Percentiles rank a stretch among this genome's conserved stretches.
These are phyloP conservation scores for Drosophila subpulchrella DNA, from an alignment of 1,140 invertebrate genomes.

Conservation along the genomic window DNA sequence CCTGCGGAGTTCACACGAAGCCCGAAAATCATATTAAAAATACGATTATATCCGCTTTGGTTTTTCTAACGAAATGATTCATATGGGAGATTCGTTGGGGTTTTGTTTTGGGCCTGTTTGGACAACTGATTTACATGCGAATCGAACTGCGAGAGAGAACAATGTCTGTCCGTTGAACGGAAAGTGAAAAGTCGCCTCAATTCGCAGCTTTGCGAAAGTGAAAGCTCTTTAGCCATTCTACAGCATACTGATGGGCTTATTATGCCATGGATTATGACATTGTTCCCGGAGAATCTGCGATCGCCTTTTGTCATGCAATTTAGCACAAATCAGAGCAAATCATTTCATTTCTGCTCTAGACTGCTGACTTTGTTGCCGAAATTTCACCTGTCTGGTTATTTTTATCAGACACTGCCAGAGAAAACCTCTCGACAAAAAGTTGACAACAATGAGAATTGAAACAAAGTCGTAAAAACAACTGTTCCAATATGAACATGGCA, in stretches of 20 bases:
- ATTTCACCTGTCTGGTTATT: constrained; percentile 37
- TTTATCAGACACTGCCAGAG: constrained; percentile 40
- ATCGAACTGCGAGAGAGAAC: constrained; percentile 51
- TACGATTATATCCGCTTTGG: constrained; percentile 53
- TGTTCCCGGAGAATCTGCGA: constrained; percentile 25
- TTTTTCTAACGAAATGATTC: constrained; percentile 77
- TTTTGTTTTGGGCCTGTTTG: constrained; percentile 29
- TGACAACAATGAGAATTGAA: constrained; percentile 40
- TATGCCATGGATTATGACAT: constrained; percentile 35
- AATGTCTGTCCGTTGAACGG: constrained; percentile 52
- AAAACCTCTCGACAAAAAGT: constrained; percentile 32
- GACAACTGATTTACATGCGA: constrained; percentile 61
- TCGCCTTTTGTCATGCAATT: constrained; percentile 20
- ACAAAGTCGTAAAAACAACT: constrained; percentile 65
- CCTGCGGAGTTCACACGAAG: constrained; percentile 62
- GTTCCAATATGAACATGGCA: constrained; percentile 65
- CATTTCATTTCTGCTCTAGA: constrained; percentile 18
- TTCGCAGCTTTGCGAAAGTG: constrained; percentile 59
- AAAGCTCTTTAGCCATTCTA: constrained; percentile 51
- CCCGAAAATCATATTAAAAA: constrained; percentile 33
- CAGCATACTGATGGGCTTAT: constrained; percentile 20
- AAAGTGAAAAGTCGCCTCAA: constrained; percentile 54
- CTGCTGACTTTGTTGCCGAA: constrained; percentile 21
- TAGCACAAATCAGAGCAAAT: constrained; percentile 44
- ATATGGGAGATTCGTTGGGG: constrained; percentile 53